Conservation (phyloP, 2,888 invertebrate genomes). For the Acleris holmiana region DNA sequence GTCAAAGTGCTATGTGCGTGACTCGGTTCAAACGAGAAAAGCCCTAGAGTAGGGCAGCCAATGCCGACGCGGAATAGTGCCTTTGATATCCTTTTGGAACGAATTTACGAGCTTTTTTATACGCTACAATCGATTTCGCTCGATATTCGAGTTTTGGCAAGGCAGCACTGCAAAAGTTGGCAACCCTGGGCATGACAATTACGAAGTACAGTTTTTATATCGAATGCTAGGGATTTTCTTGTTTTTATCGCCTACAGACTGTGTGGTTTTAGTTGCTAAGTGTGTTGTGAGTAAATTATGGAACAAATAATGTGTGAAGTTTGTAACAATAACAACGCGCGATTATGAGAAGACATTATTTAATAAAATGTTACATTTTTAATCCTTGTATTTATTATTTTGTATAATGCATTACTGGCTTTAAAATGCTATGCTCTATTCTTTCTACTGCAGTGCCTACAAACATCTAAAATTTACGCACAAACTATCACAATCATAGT, state of each 20-base stretch:
- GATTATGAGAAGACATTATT: constrained; percentile 73
- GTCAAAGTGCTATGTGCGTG: constrained; percentile 43
- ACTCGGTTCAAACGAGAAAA: constrained; percentile 62
- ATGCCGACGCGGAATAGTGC: constrained; percentile 27
- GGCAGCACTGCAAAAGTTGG: constrained; percentile 23
- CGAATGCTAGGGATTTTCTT: constrained; percentile 56
- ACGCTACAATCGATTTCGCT: constrained; percentile 20
- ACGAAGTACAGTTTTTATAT: constrained; percentile 13
- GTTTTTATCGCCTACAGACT: constrained; percentile 68
- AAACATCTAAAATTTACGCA: no score
- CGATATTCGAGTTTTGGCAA: constrained; percentile 3
- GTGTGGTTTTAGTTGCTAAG: constrained; percentile 70
- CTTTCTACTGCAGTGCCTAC: no score
- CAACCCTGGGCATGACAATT: constrained; percentile 20
- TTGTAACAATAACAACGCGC: constrained; percentile 75
- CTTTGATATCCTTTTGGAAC: constrained; percentile 40
- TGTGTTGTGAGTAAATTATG: constrained; percentile 80
- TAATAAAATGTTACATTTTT: constrained; percentile 81
- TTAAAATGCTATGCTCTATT: no score
- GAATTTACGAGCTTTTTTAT: constrained; percentile 34
- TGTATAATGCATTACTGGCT: not conserved
- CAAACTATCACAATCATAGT: no score
- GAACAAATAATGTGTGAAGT: constrained; percentile 75
- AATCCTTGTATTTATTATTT: constrained; percentile 39
- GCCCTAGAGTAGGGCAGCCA: constrained; percentile 39